Evolutionary conservation across 2,113 vertebrate genomes (phyloP).

Genomic region (Stigmatopora nigra): DNA sequence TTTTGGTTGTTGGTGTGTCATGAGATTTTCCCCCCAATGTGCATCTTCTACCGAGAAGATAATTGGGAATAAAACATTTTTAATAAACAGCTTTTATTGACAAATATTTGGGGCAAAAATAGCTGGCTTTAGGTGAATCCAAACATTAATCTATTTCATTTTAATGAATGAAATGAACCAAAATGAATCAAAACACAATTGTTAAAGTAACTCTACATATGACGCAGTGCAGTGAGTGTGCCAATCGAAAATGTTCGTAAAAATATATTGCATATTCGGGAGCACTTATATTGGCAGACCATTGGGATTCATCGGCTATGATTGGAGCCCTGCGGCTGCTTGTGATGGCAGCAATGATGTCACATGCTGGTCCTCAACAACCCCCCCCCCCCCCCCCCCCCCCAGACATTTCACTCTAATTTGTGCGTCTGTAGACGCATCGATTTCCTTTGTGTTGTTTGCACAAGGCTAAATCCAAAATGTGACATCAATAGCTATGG

Average conservation of each 20-base stretch:
- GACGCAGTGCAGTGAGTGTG: neutral
- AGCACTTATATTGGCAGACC: neutral
- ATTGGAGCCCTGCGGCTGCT: neutral
- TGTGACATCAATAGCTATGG: constrained; percentile 28
- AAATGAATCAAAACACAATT: neutral
- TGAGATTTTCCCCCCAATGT: neutral
- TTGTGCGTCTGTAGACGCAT: neutral
- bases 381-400: no score
- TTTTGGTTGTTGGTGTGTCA: neutral
- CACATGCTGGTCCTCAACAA: neutral
- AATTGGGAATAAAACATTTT: neutral
- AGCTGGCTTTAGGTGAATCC: neutral
- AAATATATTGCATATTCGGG: neutral
- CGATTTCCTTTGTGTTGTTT: neutral
- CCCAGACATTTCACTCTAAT: constrained; percentile 1
- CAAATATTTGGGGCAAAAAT: neutral
- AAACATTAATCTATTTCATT: neutral
- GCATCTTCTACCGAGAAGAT: neutral
- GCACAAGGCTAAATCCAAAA: constrained; percentile 30
- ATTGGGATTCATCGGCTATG: neutral
- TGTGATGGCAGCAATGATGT: constrained; percentile 9
- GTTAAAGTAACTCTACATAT: neutral
- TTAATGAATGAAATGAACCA: neutral
- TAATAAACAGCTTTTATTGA: neutral
- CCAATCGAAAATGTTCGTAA: neutral